These are phyloP conservation scores for Oscheius sp. DNA, from an alignment of 2,888 invertebrate genomes.

Conservation along the genomic window DNA sequence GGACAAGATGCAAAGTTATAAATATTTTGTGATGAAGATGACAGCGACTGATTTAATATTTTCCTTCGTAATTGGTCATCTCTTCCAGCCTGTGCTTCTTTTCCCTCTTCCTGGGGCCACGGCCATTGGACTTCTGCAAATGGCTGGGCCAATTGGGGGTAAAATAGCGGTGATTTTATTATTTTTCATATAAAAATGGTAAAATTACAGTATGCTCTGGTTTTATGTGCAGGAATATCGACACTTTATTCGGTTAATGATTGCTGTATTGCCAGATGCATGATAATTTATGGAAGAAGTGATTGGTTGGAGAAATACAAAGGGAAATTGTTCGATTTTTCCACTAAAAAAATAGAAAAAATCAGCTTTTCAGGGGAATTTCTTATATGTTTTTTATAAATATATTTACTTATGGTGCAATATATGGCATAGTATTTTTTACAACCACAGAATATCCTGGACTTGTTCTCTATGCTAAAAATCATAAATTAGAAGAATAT, in stretches of 20 bases:
- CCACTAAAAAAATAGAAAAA: too few relatives aligned
- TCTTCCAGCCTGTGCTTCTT: slow-evolving; percentile 11
- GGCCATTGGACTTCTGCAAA: not conserved
- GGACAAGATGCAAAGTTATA: not conserved
- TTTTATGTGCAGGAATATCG: not conserved
- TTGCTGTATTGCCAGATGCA: not conserved
- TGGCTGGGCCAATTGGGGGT: not conserved
- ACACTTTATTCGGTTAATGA: not conserved
- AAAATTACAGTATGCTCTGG: not conserved
- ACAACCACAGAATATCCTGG: too few relatives aligned
- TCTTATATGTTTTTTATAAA: too few relatives aligned
- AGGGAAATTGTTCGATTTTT: not conserved
- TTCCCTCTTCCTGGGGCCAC: slow-evolving; percentile 7
- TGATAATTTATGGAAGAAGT: not conserved
- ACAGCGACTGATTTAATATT: slow-evolving; percentile 3
- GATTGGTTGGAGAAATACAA: not conserved
- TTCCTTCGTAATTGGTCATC: not conserved
- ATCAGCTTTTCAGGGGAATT: too few relatives aligned
- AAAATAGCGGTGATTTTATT: not conserved
- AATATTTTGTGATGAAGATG: slow-evolving; percentile 8
- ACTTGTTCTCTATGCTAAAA: too few relatives aligned
- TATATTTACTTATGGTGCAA: too few relatives aligned
- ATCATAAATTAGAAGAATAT: too few relatives aligned
- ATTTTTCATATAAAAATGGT: not conserved
- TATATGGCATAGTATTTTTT: too few relatives aligned